Base-by-base conservation (phyloP, 2,797 vertebrate genomes). In the Clamator glandarius region DNA sequence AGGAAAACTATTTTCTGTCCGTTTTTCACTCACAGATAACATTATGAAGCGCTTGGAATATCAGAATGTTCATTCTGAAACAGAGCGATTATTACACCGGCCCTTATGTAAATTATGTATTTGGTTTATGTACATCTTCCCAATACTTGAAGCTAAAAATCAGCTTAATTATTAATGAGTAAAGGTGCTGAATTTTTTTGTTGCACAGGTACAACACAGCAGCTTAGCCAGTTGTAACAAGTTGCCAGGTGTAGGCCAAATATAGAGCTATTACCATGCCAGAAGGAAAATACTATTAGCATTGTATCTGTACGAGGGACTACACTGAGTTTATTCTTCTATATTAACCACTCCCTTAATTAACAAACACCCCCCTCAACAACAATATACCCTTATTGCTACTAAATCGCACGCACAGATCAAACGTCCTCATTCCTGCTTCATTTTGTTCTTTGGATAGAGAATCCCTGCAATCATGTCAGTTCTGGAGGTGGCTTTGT, bases 401-500 rank as follows among this genome's bases (percentile, higher is more conserved):
- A 17, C 73, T 51, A 51, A 76, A 51, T 73, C 74, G 36, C 66
- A 66, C 82, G 79, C 16, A 41, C 39, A 44, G 42, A 69, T 55
- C 46, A 83, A 79, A 70, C 50, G n/a, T 75, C 46, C 41, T 79
- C 66, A 42, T n/a, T 69, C 58, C 77, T 54, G 14, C 33, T 89
- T 85, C 46, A 36, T 68, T 94, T 82, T 68, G 25, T 54, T 87
- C 76, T 95, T 80, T 44, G 26, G 66, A 55, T 14, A 70, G 74
- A 92, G 78, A 78, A 82, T 70, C 85, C 58, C 62, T 78, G 80
- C 58, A 88, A 95, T 36, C 31, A 18, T 6, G 81, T 87, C 78
- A 64, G 69, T 91, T 84, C 94, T 94, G 85, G 92, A 89, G 88
- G 83, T 95, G 90, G 58, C 88, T 96, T 96, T 96, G 92, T 93